Conservation (phyloP, 2,797 vertebrate genomes). For the Lepilemur septentrionalis region DNA sequence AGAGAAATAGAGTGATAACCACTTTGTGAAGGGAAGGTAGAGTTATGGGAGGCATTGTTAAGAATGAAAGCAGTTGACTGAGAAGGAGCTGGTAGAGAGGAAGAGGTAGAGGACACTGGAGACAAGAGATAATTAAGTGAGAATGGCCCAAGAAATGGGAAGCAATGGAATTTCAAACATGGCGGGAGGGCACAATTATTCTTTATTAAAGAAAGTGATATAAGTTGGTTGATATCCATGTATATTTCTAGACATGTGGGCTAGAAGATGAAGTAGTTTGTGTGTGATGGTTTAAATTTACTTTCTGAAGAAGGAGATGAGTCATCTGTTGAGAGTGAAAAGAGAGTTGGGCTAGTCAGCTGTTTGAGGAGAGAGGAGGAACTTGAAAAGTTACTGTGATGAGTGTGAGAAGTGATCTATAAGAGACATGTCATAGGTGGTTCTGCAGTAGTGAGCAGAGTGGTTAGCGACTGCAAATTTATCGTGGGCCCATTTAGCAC, state of each 20-base stretch:
- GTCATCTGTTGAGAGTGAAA: background rate
- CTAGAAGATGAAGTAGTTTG: background rate
- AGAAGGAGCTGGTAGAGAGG: background rate
- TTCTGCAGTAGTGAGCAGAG: background rate
- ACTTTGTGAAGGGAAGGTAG: background rate
- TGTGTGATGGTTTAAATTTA: background rate
- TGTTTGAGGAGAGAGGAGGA: background rate
- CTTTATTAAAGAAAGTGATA: background rate
- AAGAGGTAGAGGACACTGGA: background rate
- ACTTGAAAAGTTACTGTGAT: background rate
- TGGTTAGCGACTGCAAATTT: background rate
- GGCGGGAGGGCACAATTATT: background rate
- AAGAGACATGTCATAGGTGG: background rate
- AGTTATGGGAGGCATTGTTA: background rate
- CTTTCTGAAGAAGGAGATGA: background rate
- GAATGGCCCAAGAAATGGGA: background rate
- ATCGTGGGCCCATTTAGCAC: background rate
- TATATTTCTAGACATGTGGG: background rate
- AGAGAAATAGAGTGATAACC: background rate
- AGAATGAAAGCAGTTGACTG: background rate
- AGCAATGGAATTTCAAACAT: background rate
- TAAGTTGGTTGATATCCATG: background rate
- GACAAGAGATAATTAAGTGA: background rate
- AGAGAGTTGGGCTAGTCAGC: background rate
- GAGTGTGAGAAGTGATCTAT: background rate